Evolutionary conservation across 64 coral and sea anemone species (phyloP), one percentile per base, ranked within the genome.

Genomic region (Stylophora pistillata): DNA sequence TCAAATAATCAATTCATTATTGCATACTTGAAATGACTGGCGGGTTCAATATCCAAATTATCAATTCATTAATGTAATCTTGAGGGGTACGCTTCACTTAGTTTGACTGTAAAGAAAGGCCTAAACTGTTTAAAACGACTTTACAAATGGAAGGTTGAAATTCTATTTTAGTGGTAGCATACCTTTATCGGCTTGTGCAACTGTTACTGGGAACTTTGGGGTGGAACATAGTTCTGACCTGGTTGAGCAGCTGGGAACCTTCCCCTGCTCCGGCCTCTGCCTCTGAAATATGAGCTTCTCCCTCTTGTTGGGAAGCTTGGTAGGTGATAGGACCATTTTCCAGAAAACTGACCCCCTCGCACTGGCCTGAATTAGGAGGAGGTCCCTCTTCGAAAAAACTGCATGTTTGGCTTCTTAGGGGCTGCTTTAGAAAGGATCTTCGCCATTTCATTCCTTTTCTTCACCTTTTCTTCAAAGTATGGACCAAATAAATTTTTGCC

Each of bases 311-410:
- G 73, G 73, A 75, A 75, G 73, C 33, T 17, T 75, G 31, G 73
- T 6, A 5, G 33, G 1, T 75, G 73, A 52, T 75, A 20, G 37
- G 73, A 75, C 32, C 73, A 17, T 75, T 37, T 75, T 75, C 73
- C 32, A 75, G 31, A 37, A 52, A 75, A 52, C 16, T 75, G 73
- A 75, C 11, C 73, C 23, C 84, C 84, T 55, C 52, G 82, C 82
- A 30, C 17, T 71, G n/a, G 63, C 31, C 82, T 34, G 63, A 70
- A 86, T 65, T 71, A 34, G 82, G 82, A 66, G 63, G 82, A 70
- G 82, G 82, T 71, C 82, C 82, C 82, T 86, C 63, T 86, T 31
- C 30, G 82, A 86, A 82, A 85, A 86, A 86, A 71, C 31, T 86
- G 82, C 58, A 70, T 14, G 58, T 65, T 53, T 41, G 63, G 55